phyloP scores from a whole-genome alignment of 2,113 vertebrate species.

The Camelus dromedarius region DNA sequence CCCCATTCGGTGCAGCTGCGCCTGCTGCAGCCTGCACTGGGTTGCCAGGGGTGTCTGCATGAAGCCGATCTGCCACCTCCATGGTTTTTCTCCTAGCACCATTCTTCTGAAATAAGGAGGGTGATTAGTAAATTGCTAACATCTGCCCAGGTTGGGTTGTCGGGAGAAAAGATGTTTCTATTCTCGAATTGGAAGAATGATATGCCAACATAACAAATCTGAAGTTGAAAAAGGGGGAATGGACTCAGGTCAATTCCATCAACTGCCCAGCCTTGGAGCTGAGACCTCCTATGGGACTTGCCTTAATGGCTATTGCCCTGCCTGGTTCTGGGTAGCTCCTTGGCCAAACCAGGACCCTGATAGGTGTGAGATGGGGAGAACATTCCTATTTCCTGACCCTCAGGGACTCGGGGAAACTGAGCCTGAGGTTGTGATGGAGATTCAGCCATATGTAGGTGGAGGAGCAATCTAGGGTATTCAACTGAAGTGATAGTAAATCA shows the following conservation, averaged over 20 bases:
- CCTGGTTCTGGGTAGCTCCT: neutral
- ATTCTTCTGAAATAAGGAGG: neutral
- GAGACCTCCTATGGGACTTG: neutral
- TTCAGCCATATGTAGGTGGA: neutral
- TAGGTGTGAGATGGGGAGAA: neutral
- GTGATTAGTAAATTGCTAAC: neutral
- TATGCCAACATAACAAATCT: neutral
- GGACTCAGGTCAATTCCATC: neutral
- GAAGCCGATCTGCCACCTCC: neutral
- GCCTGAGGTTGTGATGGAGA: neutral
- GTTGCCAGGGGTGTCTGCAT: neutral
- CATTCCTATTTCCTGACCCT: neutral
- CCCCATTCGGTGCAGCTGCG: neutral
- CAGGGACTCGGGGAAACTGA: neutral
- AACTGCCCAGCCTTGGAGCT: neutral
- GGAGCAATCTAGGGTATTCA: too few relatives aligned
- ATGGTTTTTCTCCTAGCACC: neutral
- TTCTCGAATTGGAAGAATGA: too few relatives aligned
- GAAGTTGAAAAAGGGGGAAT: neutral
- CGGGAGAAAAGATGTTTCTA: neutral
- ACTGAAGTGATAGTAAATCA: too few relatives aligned
- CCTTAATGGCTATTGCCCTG: neutral
- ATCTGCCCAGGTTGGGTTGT: neutral
- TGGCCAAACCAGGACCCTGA: neutral
- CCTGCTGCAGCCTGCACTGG: neutral